Percentiles rank a stretch among this genome's conserved stretches.
phyloP scores from a whole-genome alignment of 2,113 vertebrate genomes.

The Hydropotes inermis region DNA sequence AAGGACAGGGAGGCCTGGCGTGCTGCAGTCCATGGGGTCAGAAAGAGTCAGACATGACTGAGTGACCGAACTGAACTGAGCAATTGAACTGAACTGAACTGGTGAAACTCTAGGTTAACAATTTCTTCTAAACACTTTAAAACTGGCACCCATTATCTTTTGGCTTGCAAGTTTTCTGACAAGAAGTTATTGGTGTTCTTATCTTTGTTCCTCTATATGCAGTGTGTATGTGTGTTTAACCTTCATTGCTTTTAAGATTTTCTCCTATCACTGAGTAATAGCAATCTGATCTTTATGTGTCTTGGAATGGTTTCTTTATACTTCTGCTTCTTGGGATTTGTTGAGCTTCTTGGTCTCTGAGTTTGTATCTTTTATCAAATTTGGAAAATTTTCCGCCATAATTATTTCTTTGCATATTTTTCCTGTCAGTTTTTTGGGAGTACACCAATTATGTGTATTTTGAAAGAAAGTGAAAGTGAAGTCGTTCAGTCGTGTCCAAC shows the following conservation, averaged over 20 bases:
- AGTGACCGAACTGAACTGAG: neutral
- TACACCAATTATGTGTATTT: neutral
- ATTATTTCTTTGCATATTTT: neutral
- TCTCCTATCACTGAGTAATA: neutral
- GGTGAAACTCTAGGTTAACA: neutral
- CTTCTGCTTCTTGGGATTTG: neutral
- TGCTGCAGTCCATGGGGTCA: fast-evolving
- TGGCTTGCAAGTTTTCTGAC: neutral
- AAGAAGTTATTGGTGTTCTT: neutral
- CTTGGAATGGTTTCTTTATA: neutral
- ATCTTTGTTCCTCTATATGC: neutral
- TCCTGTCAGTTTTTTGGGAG: neutral
- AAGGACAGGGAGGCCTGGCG: neutral
- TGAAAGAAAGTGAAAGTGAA: no score
- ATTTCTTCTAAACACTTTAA: neutral
- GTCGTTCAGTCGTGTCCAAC: no score
- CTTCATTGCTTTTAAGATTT: neutral
- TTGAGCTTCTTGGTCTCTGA: neutral
- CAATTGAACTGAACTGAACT: neutral
- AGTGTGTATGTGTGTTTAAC: neutral
- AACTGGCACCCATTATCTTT: neutral
- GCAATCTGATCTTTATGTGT: neutral
- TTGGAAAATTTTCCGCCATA: neutral
- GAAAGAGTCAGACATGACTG: neutral
- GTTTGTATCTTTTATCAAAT: neutral